Evolutionary conservation across 2,888 invertebrate genomes (phyloP).

Genomic region (Cabera pusaria): DNA sequence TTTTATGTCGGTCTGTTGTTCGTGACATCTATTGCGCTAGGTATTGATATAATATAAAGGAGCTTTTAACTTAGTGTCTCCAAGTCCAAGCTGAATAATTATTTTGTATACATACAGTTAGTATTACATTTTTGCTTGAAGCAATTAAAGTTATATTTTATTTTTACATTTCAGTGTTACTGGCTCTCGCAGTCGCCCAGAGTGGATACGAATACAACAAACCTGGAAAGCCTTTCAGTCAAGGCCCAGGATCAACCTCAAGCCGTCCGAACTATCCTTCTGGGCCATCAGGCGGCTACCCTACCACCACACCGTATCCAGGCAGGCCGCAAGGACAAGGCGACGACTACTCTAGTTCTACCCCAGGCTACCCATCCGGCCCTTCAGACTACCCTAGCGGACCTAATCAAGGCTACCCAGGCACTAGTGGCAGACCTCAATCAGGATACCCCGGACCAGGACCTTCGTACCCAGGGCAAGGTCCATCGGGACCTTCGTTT

Average conservation of each 20-base stretch:
- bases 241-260: constrained; percentile 36
- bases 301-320: constrained; percentile 55
- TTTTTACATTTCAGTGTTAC: constrained; percentile 61
- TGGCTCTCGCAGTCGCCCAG: constrained; percentile 76
- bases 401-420: constrained; percentile 50
- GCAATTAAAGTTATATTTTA: not conserved
- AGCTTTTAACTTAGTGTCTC: no score
- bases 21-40: no score
- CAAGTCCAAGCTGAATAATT: no score
- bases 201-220: constrained; percentile 90
- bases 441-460: constrained; percentile 48
- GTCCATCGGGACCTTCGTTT: constrained; percentile 28
- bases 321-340: constrained; percentile 41
- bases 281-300: constrained; percentile 49
- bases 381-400: constrained; percentile 48
- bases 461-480: constrained; percentile 36
- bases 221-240: constrained; percentile 84
- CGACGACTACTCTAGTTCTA: constrained; percentile 45
- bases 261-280: constrained; percentile 32
- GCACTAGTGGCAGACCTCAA: constrained; percentile 34
- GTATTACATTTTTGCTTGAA: no score
- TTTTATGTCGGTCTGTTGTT: no score
- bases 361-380: constrained; percentile 55
- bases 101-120: no score
- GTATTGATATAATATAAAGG: no score